Evolutionary conservation across 2,797 vertebrate species (phyloP).

Genomic region (Gouania willdenowi): DNA sequence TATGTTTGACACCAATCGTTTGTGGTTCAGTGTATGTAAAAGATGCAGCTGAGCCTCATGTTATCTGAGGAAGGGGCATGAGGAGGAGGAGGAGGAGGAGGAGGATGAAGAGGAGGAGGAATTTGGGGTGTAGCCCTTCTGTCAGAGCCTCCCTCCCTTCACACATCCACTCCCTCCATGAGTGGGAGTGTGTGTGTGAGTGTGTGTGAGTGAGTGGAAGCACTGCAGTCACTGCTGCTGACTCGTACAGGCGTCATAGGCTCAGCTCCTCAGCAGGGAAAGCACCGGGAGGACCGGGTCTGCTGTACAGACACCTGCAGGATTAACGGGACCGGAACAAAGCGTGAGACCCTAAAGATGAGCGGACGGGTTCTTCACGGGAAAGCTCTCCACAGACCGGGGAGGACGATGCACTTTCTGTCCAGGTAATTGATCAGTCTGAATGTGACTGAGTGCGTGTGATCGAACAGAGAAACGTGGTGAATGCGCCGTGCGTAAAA

Average conservation of each 20-base stretch:
- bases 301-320: not conserved
- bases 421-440: constrained; percentile 65
- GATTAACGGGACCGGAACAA: constrained; percentile 63
- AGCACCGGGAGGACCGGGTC: constrained; percentile 18
- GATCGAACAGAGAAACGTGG: constrained; percentile 2
- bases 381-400: constrained; percentile 76
- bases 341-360: constrained; percentile 65
- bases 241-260: constrained; percentile 59
- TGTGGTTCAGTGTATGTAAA: not conserved
- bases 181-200: constrained; percentile 17
- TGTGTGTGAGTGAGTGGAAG: constrained; percentile 26
- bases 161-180: constrained; percentile 38
- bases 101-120: constrained; percentile 30
- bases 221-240: constrained; percentile 62
- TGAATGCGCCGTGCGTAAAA: constrained; percentile 62
- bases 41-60: constrained; percentile 73
- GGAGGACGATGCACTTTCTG: constrained; percentile 78
- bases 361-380: constrained; percentile 77
- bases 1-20: no score
- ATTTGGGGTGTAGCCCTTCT: constrained; percentile 75
- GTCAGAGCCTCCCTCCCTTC: constrained; percentile 43
- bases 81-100: constrained; percentile 36
- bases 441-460: not conserved
- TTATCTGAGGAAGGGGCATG: constrained; percentile 50
- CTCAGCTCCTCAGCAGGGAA: constrained; percentile 24